Percentiles rank a stretch among this genome's conserved stretches.
phyloP scores from a whole-genome alignment of 2,797 vertebrate genomes.

The Tachyglossus aculeatus region DNA sequence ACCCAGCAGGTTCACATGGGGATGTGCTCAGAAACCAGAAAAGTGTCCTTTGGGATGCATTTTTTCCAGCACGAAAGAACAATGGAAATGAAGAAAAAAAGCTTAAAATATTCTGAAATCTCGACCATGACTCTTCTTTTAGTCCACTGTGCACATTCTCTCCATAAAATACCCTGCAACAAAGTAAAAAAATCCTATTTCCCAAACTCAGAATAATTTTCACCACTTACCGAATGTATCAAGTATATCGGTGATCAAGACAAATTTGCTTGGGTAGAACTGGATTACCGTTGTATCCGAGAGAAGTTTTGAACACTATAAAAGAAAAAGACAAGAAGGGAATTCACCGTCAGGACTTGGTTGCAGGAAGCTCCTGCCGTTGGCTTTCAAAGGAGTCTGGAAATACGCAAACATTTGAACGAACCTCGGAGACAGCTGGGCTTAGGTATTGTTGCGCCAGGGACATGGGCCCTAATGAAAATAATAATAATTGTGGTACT shows the following conservation, averaged over 20 bases:
- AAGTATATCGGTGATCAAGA: constrained; percentile 96
- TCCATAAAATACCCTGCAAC: neutral
- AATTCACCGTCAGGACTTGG: neutral
- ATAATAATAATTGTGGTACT: too few relatives aligned
- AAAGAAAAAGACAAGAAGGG: neutral
- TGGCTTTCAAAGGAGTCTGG: too few relatives aligned
- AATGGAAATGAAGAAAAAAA: too few relatives aligned
- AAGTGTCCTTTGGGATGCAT: too few relatives aligned
- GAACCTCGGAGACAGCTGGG: too few relatives aligned
- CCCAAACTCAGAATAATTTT: neutral
- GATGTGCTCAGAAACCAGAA: too few relatives aligned
- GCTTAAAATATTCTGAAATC: neutral
- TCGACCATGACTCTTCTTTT: neutral
- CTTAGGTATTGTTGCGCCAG: too few relatives aligned
- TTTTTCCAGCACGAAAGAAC: too few relatives aligned
- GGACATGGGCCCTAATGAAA: too few relatives aligned
- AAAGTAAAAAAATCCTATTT: neutral
- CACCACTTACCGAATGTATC: constrained; percentile 92
- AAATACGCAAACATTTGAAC: too few relatives aligned
- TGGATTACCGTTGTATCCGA: constrained; percentile 96
- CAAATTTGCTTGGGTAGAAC: constrained; percentile 99
- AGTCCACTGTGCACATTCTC: neutral
- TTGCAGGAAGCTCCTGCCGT: neutral
- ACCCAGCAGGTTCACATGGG: too few relatives aligned
- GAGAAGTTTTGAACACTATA: constrained; percentile 95